phyloP scores from a whole-genome alignment of 1,140 invertebrate species.

The Aphis craccivora region DNA sequence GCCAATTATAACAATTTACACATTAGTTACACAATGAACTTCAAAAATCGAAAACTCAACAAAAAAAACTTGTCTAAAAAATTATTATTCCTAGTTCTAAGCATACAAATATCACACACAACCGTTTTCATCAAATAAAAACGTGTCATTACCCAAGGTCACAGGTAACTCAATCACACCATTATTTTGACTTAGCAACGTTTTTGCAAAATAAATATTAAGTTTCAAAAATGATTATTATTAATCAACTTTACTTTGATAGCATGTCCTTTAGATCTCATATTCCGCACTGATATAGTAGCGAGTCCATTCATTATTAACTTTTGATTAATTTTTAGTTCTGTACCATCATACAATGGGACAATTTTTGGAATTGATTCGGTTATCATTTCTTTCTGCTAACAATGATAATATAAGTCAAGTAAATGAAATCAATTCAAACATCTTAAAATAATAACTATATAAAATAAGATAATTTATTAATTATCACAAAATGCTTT shows the following conservation, averaged over 20 bases:
- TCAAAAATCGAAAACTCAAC: neutral
- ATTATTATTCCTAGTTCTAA: neutral
- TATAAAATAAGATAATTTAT: neutral
- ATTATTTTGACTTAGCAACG: neutral
- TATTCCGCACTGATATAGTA: conserved; percentile 41
- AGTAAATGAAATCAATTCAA: neutral
- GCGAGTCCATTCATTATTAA: conserved; percentile 27
- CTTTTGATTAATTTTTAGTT: conserved; percentile 53
- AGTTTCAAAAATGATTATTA: neutral
- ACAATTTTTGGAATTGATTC: conserved; percentile 38
- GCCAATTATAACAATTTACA: neutral
- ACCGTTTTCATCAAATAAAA: neutral
- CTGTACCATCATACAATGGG: conserved; percentile 23
- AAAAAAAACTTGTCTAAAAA: neutral
- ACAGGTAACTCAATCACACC: too few relatives aligned
- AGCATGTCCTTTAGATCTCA: conserved; percentile 9
- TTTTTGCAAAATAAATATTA: neutral
- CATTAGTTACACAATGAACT: neutral
- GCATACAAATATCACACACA: neutral
- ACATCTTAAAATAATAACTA: neutral
- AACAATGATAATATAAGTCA: neutral
- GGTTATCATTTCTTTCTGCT: neutral
- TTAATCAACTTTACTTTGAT: conserved; percentile 25
- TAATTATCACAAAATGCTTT: neutral
- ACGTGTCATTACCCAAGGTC: neutral